Base-by-base conservation (phyloP, 2,797 vertebrate species). In the Protonibea diacanthus region DNA sequence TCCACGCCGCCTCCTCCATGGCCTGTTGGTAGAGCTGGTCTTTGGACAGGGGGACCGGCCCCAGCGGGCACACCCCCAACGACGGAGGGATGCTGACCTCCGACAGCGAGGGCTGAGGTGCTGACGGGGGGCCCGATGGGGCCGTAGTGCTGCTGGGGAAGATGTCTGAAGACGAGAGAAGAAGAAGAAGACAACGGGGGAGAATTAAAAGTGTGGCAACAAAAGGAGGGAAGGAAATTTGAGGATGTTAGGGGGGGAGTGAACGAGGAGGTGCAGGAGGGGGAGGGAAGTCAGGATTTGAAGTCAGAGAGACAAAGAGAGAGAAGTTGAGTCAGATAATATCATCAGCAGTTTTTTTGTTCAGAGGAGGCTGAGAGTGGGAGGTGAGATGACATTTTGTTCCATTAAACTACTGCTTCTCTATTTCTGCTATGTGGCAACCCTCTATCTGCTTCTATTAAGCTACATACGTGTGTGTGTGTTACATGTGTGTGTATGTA, bases 21-120 rank as follows among this genome's bases (percentile, higher is more conserved):
- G 95, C 96, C 94, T 97, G 97, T 90, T 97, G 97, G 94, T 97
- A 97, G 1, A 96, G 93, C 94, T 97, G 97, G 91, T 97, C 97
- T 95, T 97, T 98, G 92, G 96, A 96, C 70, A 97, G 94, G 83
- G 96, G 95, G 23, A 96, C 95, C 0, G 96, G 97, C 47, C 97
- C 97, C 92, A 98, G 92, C 0, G 97, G 97, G 85, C 97, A 98
- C 52, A 97, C 97, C 0, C 97, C 97, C 87, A 97, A 81, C 0
- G 96, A 97, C 0, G 97, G 95, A 1, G 96, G 95, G 90, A 98
- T 96, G 93, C 92, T 97, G 85, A 97, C 97, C 91, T 98, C 96
- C 0, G 96, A 96, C 49, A 96, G 90, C 65, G 95, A 94, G 42
- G 94, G 80, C 94, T 40, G 94, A 2, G 94, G 95, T 18, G 87